Conservation (phyloP, 2,113 vertebrate genomes). For the Myotis yumanensis region DNA sequence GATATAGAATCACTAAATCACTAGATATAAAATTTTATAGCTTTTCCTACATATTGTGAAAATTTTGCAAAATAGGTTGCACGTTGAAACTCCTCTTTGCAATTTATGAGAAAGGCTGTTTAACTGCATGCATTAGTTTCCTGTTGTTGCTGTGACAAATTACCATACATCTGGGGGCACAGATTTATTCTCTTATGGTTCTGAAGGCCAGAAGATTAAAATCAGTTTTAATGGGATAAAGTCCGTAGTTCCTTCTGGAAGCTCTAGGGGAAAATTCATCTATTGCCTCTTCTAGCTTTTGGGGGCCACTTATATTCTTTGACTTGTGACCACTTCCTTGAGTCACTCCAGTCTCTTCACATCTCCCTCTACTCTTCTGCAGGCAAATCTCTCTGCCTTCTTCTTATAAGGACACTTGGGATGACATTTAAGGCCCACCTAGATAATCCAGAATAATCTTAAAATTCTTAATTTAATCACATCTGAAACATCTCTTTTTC, state of each 20-base stretch:
- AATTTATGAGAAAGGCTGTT: not conserved
- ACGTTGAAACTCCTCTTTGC: not conserved
- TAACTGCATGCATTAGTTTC: not conserved
- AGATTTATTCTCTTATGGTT: not conserved
- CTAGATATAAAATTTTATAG: not conserved
- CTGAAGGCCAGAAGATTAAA: not conserved
- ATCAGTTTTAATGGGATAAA: not conserved
- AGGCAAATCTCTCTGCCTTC: not conserved
- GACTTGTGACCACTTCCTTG: not conserved
- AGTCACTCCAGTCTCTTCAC: not conserved
- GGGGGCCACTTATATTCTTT: not conserved
- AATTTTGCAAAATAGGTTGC: not conserved
- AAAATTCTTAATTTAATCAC: not conserved
- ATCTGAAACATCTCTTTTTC: not conserved
- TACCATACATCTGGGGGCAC: not conserved
- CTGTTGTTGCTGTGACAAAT: not conserved
- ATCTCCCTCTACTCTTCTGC: not conserved
- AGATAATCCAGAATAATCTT: not conserved
- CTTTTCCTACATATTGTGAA: not conserved
- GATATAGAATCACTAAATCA: constrained; percentile 3
- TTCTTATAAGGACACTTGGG: not conserved
- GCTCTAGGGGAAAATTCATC: not conserved
- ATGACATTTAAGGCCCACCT: not conserved
- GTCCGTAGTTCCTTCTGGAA: not conserved
- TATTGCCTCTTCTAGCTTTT: not conserved